Percentiles rank a stretch among this genome's conserved stretches.
Evolutionary conservation across 2,888 invertebrate species (phyloP).

Genomic region (Dynastes grantii): DNA sequence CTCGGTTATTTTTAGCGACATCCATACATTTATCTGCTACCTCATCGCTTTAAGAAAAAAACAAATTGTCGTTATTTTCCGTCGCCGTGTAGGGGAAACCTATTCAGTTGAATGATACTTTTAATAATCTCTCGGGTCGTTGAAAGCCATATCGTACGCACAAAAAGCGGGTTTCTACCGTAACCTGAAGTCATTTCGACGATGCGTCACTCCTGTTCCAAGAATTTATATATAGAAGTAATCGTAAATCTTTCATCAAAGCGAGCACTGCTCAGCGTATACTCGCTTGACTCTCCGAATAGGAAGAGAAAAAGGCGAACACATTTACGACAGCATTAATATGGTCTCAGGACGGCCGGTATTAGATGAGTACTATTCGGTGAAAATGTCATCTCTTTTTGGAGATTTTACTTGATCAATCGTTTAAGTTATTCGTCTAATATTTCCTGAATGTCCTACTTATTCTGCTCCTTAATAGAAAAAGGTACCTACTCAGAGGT

Average conservation of each 20-base stretch:
- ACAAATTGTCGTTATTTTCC: too few species aligned
- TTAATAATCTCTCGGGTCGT: slow-evolving; percentile 10
- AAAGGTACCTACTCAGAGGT: background rate
- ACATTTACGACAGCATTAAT: slow-evolving; percentile 33
- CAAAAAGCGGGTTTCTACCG: background rate
- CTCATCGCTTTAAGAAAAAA: too few species aligned
- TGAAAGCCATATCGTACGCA: slow-evolving; percentile 6
- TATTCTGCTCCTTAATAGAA: background rate
- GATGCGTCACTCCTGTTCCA: slow-evolving; percentile 7
- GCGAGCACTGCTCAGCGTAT: background rate
- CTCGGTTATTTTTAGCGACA: too few species aligned
- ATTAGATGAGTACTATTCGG: background rate
- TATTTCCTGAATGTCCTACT: background rate
- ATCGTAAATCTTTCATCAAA: slow-evolving; percentile 18
- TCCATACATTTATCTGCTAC: too few species aligned
- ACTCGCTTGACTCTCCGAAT: background rate
- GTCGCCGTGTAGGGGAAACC: background rate
- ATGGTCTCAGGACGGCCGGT: slow-evolving; percentile 12
- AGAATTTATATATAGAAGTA: slow-evolving; percentile 13
- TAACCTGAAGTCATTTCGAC: background rate
- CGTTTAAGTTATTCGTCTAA: background rate
- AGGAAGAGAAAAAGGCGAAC: slow-evolving; percentile 12
- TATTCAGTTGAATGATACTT: slow-evolving; percentile 26
- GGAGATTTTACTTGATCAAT: background rate
- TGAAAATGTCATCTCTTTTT: background rate